Base-by-base conservation (phyloP, 1,140 invertebrate genomes). In the Eumeta japonica region DNA sequence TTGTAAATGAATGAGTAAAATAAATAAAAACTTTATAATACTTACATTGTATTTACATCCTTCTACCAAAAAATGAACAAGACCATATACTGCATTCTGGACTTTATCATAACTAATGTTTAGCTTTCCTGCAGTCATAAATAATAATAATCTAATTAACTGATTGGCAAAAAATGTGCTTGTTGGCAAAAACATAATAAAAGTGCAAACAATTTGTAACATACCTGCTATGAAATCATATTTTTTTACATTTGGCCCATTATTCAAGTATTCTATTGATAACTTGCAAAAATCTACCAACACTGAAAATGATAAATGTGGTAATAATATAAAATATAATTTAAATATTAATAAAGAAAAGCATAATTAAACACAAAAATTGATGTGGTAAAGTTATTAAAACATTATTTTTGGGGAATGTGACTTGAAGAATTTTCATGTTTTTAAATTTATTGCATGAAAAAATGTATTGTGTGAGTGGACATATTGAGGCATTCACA, bases 231-330 rank as follows among this genome's bases (percentile, higher is more conserved):
- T 80, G 30, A 78, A 62, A 28, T 43, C 64, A 46, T 79, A 81
- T 20, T 81, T 58, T 56, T 83, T 82, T n/a, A 64, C 39, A 58
- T 83, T 83, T 16, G 76, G 62, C 16, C 82, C 82, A 64, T 82
- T 83, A 43, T 80, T 74, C 9, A 84, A 40, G 58, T 78, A 84
- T 50, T 84, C 81, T 29, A 81, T 55, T 1, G 78, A 67, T 30
- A 84, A 58, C 64, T 83, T 85, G 51, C 82, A 84, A 52, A 84
- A 83, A 55, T 84, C 81, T 36, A 82, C 77, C 12, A 85, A 45
- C 39, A 83, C 82, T 85, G 55, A 39, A 77, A 68, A 10, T 39
- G 46, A 45, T 38, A 32, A 35, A 15, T 9, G 3, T 14, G 20
- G 11, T 9, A 14, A 11, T 35, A 19, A 10, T 3, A 35, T 14